A percentile compares a stretch with the other conserved stretches of the same genome.
phyloP scores from a whole-genome alignment of 2,113 vertebrate species.

The Lasiurus cinereus region DNA sequence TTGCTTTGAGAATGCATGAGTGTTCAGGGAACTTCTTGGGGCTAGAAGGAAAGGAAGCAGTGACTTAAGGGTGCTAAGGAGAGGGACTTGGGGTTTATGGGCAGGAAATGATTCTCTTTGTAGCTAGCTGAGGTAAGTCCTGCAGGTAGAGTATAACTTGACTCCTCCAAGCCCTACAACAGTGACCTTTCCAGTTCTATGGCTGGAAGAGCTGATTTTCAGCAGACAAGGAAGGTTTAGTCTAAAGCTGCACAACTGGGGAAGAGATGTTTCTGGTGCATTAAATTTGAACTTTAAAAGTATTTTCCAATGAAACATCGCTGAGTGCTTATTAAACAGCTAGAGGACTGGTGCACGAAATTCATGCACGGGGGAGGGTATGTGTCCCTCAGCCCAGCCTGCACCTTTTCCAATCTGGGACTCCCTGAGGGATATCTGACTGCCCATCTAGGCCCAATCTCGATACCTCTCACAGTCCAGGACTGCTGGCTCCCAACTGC shows the following conservation, averaged over 20 bases:
- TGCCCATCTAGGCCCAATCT: too few relatives aligned
- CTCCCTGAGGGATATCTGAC: too few relatives aligned
- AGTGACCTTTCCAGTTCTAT: not conserved
- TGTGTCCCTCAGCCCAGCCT: too few relatives aligned
- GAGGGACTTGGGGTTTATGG: not conserved
- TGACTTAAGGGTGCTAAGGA: not conserved
- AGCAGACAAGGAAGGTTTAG: not conserved
- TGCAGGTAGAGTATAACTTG: rapidly evolving
- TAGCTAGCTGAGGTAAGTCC: not conserved
- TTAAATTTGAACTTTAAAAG: not conserved
- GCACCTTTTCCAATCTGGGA: too few relatives aligned
- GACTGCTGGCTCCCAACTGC: too few relatives aligned
- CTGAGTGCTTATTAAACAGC: not conserved
- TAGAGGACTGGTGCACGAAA: too few relatives aligned
- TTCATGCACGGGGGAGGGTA: too few relatives aligned
- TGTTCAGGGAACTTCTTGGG: not conserved
- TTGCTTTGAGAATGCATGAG: not conserved
- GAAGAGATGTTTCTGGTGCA: not conserved
- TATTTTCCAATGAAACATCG: not conserved
- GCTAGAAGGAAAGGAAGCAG: not conserved
- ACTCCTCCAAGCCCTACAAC: not conserved
- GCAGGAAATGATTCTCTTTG: not conserved
- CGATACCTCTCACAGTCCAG: too few relatives aligned
- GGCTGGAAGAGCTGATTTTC: not conserved
- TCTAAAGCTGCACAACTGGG: not conserved